Evolutionary conservation across 2,113 vertebrate genomes (phyloP), one percentile per base, ranked within the genome.

Genomic region (Ageneiosus marmoratus): DNA sequence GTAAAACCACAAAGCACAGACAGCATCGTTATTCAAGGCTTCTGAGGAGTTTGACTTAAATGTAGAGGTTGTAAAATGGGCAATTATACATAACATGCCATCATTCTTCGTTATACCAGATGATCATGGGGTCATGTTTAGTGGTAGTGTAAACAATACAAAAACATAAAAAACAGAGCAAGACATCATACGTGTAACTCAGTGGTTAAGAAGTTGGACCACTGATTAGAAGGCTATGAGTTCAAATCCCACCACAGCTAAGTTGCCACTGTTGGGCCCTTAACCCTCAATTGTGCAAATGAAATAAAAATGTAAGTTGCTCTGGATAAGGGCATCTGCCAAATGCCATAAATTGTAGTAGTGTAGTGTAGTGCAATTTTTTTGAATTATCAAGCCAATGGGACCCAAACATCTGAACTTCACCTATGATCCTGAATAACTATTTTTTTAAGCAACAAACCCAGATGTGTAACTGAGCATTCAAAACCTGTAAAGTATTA

Each of bases 11-110:
- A 79, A 79, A 65, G 48, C 48, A 12, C 10, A 9, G 12, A 50
- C 2, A 65, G n/a, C 41, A 15, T 48, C 34, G 44, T 12, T 50
- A 79, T 79, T 65, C 10, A 16, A 79, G 48, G 48, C 16, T 5
- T 27, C 37, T 70, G 20, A 77, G 51, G 51, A 13, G 51, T 6
- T 46, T 34, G 60, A 29, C 27, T 50, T 65, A 79, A 79, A 79
- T 50, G 22, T 32, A 65, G 60, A 65, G 44, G 27, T 3, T 2
- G 37, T 63, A 18, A 65, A 65, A 79, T 51, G 34, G 18, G 44
- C 48, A 79, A 51, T 79, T 79, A 62, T 51, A 34, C 77, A 79
- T 32, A n/a, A 50, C 46, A 37, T 37, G 29, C 16, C n/a, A 5
- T 79, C 46, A 79, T 34, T 67, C 60, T 65, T 65, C 34, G 12